A percentile compares a stretch with the other conserved stretches of the same genome.
Evolutionary conservation across 2,797 vertebrate genomes (phyloP).

Genomic region (Manis pentadactyla): DNA sequence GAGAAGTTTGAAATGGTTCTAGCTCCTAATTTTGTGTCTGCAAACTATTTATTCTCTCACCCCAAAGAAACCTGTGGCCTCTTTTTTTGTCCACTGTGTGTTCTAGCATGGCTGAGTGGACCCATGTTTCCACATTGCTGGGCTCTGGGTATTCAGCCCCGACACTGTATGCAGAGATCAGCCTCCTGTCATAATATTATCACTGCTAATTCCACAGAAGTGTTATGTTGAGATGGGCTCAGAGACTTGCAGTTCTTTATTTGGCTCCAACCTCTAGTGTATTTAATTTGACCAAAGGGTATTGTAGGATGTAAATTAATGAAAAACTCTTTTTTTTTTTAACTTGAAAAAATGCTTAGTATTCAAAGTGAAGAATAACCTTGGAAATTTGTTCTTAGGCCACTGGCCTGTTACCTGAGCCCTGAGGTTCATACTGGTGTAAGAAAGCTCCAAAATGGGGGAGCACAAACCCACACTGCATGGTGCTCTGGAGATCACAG

Average conservation of each 20-base stretch:
- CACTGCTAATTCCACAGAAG: conserved; percentile 12
- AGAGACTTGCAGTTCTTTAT: conserved; percentile 25
- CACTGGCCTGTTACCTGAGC: background rate
- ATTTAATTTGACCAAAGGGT: conserved; percentile 54
- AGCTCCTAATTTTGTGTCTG: background rate
- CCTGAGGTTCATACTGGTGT: background rate
- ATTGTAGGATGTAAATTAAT: background rate
- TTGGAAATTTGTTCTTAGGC: background rate
- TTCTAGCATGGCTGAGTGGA: background rate
- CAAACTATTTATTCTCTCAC: background rate
- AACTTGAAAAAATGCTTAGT: conserved; percentile 37
- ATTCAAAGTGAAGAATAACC: background rate
- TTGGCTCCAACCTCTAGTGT: conserved; percentile 36
- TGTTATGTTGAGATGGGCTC: conserved; percentile 36
- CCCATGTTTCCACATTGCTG: background rate
- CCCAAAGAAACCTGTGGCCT: background rate
- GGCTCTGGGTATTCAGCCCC: background rate
- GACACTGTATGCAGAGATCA: background rate
- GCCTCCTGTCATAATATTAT: conserved; percentile 28
- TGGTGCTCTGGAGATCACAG: too few relatives aligned
- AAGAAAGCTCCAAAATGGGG: background rate
- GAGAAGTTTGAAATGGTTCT: background rate
- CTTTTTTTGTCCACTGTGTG: background rate
- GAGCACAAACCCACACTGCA: too few relatives aligned
- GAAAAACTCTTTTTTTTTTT: background rate